A percentile compares a stretch with the other conserved stretches of the same genome.
These are phyloP conservation scores for Bombycilla garrulus DNA, from an alignment of 2,113 vertebrate species.

Conservation along the genomic window DNA sequence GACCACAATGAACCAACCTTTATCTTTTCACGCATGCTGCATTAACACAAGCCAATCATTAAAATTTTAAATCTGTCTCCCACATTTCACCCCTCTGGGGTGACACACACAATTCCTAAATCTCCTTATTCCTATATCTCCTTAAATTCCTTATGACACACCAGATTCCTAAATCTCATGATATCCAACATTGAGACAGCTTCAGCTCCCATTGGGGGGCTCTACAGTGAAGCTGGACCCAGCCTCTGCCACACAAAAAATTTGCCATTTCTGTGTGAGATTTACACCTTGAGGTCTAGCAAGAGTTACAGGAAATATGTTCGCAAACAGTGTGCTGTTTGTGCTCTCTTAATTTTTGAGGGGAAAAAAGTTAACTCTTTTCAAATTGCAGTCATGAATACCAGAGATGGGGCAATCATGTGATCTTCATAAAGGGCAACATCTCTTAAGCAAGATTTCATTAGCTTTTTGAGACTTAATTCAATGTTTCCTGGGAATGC, in stretches of 20 bases:
- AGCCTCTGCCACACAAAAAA: background rate
- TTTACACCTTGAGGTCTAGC: background rate
- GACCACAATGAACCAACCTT: background rate
- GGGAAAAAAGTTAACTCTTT: background rate
- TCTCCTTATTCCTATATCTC: too few species aligned
- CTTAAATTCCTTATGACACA: too few species aligned
- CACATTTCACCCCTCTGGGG: background rate
- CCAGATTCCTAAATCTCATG: accelerated
- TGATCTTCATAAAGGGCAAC: background rate
- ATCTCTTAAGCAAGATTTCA: background rate
- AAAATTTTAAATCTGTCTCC: background rate
- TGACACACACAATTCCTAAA: background rate
- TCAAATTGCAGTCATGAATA: background rate
- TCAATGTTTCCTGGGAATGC: background rate
- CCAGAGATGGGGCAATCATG: background rate
- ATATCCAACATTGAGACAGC: background rate
- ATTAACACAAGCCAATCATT: accelerated
- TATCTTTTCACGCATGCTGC: background rate
- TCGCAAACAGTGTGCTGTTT: background rate
- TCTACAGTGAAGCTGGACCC: background rate
- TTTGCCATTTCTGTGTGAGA: background rate
- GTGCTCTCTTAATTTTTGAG: background rate
- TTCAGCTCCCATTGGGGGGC: background rate
- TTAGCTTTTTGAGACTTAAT: background rate
- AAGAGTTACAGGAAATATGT: background rate